Base-by-base conservation (phyloP, 1,140 invertebrate genomes). In the Caenorhabditis inopinata region DNA sequence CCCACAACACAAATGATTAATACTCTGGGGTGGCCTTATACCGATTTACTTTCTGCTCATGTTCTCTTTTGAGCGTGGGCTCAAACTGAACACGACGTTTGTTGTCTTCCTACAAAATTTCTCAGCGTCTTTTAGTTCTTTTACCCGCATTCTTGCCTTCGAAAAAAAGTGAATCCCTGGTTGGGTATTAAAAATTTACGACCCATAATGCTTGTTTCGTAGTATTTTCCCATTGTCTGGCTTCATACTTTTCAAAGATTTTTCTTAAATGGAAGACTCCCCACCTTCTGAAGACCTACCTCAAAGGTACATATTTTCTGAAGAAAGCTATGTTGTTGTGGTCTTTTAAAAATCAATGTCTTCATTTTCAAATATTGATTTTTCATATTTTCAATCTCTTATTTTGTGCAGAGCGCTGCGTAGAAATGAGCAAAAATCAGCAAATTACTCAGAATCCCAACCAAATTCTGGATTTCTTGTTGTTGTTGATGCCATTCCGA, bases 111-210 rank as follows among this genome's bases (percentile, higher is more conserved):
- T 58, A 25, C 32, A 58, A 58, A 58, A 32, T 58, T 32, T 32
- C 27, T 32, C 27, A 58, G 27, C 11, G 51, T 58, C 51, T 58
- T 58, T 58, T 58, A 21, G 51, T 9, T 32, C 32, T 58, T 58
- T 32, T n/a, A n/a, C n/a, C 23, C 14, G 14, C 51, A 23, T 29
- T n/a, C 21, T 51, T 4, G 18, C 25, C 18, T 21, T 25, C 3
- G 16, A 25, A 51, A 32, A 42, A 68, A 38, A 68, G 58, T 23
- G 58, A 68, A 68, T 68, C 58, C 58, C 32, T 42, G 35, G 29
- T 58, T 58, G 51, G 25, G 25, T 58, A 29, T 27, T 58, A 29
- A 58, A 68, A 68, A 68, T 68, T 68, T 68, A 68, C 32, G 58
- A 68, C 32, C 58, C 58, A 42, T 68, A 42, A 42, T 68, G 38